Percentiles rank a stretch among this genome's conserved stretches.
phyloP scores from a whole-genome alignment of 2,113 vertebrate genomes.

The Centropus bengalensis region DNA sequence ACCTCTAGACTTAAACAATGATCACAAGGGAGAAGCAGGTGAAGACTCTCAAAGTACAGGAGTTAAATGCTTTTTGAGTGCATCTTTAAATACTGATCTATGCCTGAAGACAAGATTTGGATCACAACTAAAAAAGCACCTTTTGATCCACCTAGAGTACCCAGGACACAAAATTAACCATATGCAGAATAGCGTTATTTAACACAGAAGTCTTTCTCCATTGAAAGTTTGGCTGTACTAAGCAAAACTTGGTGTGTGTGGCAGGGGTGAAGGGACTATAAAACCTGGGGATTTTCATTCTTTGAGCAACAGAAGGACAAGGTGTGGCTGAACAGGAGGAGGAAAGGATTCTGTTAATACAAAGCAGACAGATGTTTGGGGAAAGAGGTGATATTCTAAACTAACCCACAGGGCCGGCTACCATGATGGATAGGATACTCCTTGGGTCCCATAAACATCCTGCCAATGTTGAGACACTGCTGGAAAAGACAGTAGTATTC shows the following conservation, averaged over 20 bases:
- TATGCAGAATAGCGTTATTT: not conserved
- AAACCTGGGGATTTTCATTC: not conserved
- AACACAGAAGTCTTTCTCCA: not conserved
- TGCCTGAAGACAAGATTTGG: not conserved
- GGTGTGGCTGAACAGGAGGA: constrained; percentile 59
- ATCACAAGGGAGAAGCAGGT: not conserved
- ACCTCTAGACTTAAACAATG: not conserved
- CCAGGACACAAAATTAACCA: not conserved
- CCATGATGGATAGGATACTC: constrained; percentile 26
- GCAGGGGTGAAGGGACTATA: not conserved
- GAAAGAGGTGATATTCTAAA: constrained; percentile 61
- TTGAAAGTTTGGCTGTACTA: not conserved
- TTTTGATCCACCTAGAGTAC: not conserved
- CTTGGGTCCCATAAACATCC: constrained; percentile 49
- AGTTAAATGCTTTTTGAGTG: not conserved
- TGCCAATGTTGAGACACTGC: constrained; percentile 30
- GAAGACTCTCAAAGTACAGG: not conserved
- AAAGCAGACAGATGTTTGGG: constrained; percentile 47
- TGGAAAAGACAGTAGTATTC: constrained; percentile 10
- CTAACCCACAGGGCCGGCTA: constrained; percentile 7
- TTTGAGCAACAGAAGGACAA: constrained; percentile 30
- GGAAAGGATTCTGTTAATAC: constrained; percentile 59
- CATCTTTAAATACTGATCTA: not conserved
- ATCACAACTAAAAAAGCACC: not conserved
- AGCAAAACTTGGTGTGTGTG: not conserved